Conservation (phyloP, 1,140 invertebrate genomes). For the Rhizoglyphus robini region DNA sequence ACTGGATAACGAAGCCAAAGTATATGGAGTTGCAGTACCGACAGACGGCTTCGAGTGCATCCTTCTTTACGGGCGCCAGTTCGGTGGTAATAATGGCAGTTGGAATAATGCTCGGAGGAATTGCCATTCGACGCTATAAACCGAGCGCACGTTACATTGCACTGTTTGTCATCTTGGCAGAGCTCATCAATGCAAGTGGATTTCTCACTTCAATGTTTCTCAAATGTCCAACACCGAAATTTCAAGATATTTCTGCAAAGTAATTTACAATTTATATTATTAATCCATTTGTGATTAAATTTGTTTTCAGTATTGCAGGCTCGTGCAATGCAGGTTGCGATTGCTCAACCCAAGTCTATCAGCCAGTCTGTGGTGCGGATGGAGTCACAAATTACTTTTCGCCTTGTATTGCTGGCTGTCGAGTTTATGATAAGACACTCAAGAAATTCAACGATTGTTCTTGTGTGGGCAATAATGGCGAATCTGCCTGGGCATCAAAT, state of each 20-base stretch:
- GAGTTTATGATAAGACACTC: not conserved
- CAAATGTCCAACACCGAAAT: conserved; percentile 40
- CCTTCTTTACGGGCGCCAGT: conserved; percentile 43
- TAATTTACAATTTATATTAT: not conserved
- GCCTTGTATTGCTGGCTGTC: conserved; percentile 55
- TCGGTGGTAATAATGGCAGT: conserved; percentile 34
- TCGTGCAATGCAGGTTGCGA: conserved; percentile 47
- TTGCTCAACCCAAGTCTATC: conserved; percentile 47
- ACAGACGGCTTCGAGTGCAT: conserved; percentile 52
- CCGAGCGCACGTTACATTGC: conserved; percentile 19
- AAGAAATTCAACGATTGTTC: conserved; percentile 5
- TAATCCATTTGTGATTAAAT: not conserved
- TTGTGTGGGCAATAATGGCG: not conserved
- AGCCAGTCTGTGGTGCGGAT: conserved; percentile 48
- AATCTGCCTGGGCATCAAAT: not conserved
- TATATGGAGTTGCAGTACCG: conserved; percentile 60
- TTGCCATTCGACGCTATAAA: conserved; percentile 21
- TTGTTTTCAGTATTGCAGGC: conserved; percentile 6
- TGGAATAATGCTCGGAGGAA: conserved; percentile 25
- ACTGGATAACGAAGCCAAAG: conserved; percentile 59
- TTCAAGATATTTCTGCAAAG: not conserved
- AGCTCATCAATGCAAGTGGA: conserved; percentile 46
- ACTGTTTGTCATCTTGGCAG: conserved; percentile 32
- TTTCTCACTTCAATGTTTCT: conserved; percentile 52
- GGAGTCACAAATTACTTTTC: conserved; percentile 46